Percentiles rank a stretch among this genome's conserved stretches.
These are phyloP conservation scores for Pempheris klunzingeri DNA, from an alignment of 2,797 vertebrate genomes.

Conservation along the genomic window DNA sequence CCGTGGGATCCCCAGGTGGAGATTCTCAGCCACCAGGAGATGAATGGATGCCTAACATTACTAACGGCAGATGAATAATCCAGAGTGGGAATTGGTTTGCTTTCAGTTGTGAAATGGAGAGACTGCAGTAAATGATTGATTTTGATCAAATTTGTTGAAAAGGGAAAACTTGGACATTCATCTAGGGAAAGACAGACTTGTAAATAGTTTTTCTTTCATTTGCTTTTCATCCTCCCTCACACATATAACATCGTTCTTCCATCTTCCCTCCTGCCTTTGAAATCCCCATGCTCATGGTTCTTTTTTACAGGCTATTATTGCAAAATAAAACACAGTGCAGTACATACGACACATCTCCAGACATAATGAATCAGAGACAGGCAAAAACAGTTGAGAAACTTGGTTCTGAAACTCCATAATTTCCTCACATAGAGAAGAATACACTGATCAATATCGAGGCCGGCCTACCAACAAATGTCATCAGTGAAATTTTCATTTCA, in stretches of 20 bases:
- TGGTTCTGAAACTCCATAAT: conserved; percentile 3
- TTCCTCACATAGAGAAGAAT: conserved; percentile 13
- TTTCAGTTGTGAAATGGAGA: conserved; percentile 21
- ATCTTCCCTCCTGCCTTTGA: neutral
- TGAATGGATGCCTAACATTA: neutral
- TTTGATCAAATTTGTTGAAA: conserved; percentile 59
- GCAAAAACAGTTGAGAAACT: neutral
- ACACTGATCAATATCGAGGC: conserved; percentile 22
- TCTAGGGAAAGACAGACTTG: conserved; percentile 29
- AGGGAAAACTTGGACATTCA: conserved; percentile 43
- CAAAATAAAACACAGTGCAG: conserved; percentile 1
- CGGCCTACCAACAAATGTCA: conserved; percentile 13
- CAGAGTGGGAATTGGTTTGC: conserved; percentile 23
- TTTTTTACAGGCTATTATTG: conserved; percentile 16
- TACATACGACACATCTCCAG: neutral
- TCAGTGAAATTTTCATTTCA: conserved; percentile 29
- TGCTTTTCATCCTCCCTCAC: conserved; percentile 11
- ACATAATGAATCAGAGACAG: conserved; percentile 4
- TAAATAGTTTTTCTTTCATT: conserved; percentile 17
- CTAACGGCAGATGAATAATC: conserved; percentile 40
- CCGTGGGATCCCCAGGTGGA: conserved; percentile 6
- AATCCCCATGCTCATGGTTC: neutral
- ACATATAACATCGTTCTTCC: conserved; percentile 5
- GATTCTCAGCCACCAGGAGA: conserved; percentile 4
- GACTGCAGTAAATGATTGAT: conserved; percentile 42